phyloP scores from a whole-genome alignment of 2,888 invertebrate species.

The Drepanosiphum platanoidis region DNA sequence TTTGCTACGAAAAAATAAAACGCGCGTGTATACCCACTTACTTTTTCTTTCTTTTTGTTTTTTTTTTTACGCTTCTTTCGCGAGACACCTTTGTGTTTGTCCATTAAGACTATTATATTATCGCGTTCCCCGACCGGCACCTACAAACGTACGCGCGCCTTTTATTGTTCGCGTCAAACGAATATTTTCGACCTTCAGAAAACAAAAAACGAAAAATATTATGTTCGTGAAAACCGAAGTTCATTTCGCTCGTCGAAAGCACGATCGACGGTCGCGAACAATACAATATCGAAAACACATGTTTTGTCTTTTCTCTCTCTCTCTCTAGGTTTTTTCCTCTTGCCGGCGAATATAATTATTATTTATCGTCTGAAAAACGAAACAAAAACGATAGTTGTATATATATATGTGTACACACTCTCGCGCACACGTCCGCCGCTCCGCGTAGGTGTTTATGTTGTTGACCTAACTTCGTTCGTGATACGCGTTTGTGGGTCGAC shows the following conservation, averaged over 20 bases:
- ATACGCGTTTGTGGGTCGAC: neutral
- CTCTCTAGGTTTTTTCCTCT: neutral
- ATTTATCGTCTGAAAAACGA: conserved; percentile 31
- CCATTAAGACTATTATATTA: conserved; percentile 25
- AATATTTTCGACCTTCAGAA: conserved; percentile 21
- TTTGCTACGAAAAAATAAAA: neutral
- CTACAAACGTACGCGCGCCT: neutral
- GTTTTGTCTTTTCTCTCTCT: neutral
- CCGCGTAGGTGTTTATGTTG: neutral
- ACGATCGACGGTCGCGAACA: conserved; percentile 23
- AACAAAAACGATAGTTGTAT: conserved; percentile 20
- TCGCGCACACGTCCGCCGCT: neutral
- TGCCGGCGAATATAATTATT: conserved; percentile 31
- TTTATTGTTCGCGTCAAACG: conserved; percentile 3
- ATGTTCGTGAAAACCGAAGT: conserved; percentile 15
- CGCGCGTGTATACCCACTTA: neutral
- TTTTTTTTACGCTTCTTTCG: neutral
- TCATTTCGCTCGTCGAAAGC: conserved; percentile 17
- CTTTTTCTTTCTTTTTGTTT: too few species aligned
- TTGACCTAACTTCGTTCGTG: neutral
- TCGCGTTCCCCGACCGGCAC: too few species aligned
- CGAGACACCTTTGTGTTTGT: neutral
- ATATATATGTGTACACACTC: too few species aligned
- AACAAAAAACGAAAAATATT: neutral
- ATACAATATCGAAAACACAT: conserved; percentile 32